A percentile compares a stretch with the other conserved stretches of the same genome.
Evolutionary conservation across 92 coral and sea anemone species (phyloP).

Genomic region (Actinostola sp.): DNA sequence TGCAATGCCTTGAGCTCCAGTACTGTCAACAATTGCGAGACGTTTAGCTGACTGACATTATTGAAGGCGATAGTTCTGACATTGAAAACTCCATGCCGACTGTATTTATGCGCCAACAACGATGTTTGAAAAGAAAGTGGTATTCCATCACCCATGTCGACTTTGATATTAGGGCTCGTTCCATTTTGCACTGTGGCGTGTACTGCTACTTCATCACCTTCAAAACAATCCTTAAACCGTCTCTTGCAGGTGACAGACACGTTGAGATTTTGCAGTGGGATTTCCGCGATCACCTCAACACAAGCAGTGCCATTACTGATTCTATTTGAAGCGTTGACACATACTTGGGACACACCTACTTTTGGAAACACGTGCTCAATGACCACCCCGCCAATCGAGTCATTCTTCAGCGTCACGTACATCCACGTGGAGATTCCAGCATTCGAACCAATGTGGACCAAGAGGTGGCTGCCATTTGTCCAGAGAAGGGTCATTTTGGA

Average conservation of each 20-base stretch:
- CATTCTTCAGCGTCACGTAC: conserved; percentile 15
- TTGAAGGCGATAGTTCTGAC: conserved; percentile 37
- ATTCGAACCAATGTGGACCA: conserved; percentile 3
- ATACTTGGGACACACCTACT: conserved; percentile 28
- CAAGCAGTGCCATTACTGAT: conserved; percentile 41
- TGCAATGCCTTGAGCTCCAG: conserved; percentile 11
- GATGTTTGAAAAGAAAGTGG: neutral
- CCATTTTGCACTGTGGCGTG: conserved; percentile 38
- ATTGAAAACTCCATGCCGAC: conserved; percentile 21
- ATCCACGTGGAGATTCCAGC: conserved; percentile 11
- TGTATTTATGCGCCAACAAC: neutral
- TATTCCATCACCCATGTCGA: conserved; percentile 48
- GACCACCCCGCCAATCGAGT: conserved; percentile 11
- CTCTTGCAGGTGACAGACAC: conserved; percentile 42
- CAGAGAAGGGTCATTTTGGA: conserved; percentile 15
- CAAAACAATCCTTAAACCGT: conserved; percentile 55
- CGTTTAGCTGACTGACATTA: conserved; percentile 41
- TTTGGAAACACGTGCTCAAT: conserved; percentile 6
- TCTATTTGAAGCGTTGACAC: conserved; percentile 46
- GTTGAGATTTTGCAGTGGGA: conserved; percentile 39
- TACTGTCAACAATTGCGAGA: conserved; percentile 7
- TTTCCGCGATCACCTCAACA: conserved; percentile 34
- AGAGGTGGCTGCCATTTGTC: conserved; percentile 38
- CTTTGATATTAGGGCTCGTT: conserved; percentile 37
- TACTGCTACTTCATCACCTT: conserved; percentile 34